Base-by-base conservation (phyloP, 2,888 invertebrate genomes). In the Hyposoter didymator region DNA sequence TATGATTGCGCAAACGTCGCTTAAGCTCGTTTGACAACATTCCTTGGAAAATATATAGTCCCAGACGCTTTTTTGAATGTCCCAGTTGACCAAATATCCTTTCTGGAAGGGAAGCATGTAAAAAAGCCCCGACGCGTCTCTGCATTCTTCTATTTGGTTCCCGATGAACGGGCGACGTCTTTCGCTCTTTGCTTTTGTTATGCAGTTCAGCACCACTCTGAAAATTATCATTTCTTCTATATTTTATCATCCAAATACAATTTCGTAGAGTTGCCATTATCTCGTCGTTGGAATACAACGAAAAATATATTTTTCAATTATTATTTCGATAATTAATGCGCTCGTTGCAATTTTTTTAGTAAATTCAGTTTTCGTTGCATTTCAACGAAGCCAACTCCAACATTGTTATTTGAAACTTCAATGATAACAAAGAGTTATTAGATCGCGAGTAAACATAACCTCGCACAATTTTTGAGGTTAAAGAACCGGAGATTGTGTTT, bases 151-250 rank as follows among this genome's bases (percentile, higher is more conserved):
- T 19, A 99, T 97, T 95, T 99, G 99, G 90, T 97, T 96, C 0
- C 97, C 99, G 80, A 99, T 96, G 93, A 99, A 99, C 0, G 98
- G 97, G 64, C 99, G 95, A 12, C 99, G 96, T 78, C 99, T 95
- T 94, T 99, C 99, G 75, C 98, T 98, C 94, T 99, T 99, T 0
- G 99, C 99, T 95, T 99, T 99, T 96, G 99, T 98, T 43, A 99
- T 98, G 91, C 98, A 98, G 94, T 99, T 99, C 0, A 99, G 99
- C 74, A 98, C 95, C 19, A 97, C 92, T 91, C 96, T 96, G 90
- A 78, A 94, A 94, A 88, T 32, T 4, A 22, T 22, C n/a, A 49
- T 49, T 66, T 12, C 0, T 19, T 52, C 12, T 5, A 14, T 55
- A 12, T 14, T 73, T 32, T 22, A 55, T 0, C 6, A 55, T 1